phyloP scores from a whole-genome alignment of 2,888 invertebrate species.

The Piscicola geometra region DNA sequence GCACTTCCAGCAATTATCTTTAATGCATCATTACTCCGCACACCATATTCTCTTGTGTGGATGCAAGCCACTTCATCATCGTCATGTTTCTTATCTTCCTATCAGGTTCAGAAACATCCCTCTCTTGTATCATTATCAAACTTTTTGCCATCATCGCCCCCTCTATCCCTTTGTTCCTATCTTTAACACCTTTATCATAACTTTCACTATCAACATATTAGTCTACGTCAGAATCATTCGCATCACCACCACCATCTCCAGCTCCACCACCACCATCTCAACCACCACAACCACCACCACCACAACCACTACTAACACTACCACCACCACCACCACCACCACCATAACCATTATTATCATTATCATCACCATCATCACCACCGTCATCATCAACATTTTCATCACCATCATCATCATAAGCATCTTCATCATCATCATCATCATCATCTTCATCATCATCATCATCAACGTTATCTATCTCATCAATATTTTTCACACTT shows the following conservation, averaged over 20 bases:
- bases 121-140: no score
- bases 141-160: no score
- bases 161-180: no score
- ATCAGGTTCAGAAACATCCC: no score
- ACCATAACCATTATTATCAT: conserved; percentile 31
- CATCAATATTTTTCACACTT: conserved; percentile 23
- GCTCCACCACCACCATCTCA: conserved; percentile 16
- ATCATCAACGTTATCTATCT: conserved; percentile 30
- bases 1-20: no score
- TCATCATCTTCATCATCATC: conserved; percentile 27
- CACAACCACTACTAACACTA: conserved; percentile 14
- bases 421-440: conserved; percentile 28
- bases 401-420: conserved; percentile 25
- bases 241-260: conserved; percentile 14
- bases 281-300: conserved; percentile 15
- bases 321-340: conserved; percentile 21
- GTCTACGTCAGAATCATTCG: no score
- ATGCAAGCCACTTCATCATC: no score
- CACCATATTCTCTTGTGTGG: no score
- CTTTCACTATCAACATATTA: no score
- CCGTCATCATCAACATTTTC: conserved; percentile 24
- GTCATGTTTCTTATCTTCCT: no score
- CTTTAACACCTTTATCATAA: no score
- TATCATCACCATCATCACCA: conserved; percentile 29
- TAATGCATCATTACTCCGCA: no score